Percentiles rank a stretch among this genome's conserved stretches.
These are phyloP conservation scores for Plecturocebus donacophilus DNA, from an alignment of 2,113 vertebrate genomes.

Conservation along the genomic window DNA sequence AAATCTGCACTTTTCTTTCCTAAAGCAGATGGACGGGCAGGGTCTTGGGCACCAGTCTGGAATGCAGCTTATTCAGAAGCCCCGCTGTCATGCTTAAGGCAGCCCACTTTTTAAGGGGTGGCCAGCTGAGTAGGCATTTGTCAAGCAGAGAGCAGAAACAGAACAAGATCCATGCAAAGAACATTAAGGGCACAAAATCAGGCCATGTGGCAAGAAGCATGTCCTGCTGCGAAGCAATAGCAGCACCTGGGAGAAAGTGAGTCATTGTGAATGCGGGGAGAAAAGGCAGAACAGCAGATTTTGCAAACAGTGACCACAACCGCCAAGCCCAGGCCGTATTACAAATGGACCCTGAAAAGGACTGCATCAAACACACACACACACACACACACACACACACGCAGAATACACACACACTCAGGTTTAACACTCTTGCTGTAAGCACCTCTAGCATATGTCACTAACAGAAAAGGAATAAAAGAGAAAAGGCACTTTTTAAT, in stretches of 20 bases:
- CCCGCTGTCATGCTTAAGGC: constrained; percentile 31
- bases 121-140: constrained; percentile 54
- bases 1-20: constrained; percentile 42
- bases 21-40: constrained; percentile 24
- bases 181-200: neutral
- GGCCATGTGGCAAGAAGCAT: neutral
- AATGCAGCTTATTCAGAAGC: neutral
- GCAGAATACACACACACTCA: neutral
- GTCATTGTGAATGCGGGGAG: neutral
- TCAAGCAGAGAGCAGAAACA: constrained; percentile 13
- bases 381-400: neutral
- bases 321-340: neutral
- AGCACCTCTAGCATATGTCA: neutral
- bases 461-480: neutral
- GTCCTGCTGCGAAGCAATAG: neutral
- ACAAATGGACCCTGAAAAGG: neutral
- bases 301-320: neutral
- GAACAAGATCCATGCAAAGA: neutral
- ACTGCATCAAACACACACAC: neutral
- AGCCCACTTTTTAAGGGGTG: neutral
- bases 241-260: constrained; percentile 19
- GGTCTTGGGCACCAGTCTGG: neutral
- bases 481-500: neutral
- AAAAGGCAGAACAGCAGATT: neutral
- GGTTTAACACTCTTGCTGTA: neutral